Evolutionary conservation across 2,113 vertebrate genomes (phyloP).

Genomic region (Trematocara unimaculatum): DNA sequence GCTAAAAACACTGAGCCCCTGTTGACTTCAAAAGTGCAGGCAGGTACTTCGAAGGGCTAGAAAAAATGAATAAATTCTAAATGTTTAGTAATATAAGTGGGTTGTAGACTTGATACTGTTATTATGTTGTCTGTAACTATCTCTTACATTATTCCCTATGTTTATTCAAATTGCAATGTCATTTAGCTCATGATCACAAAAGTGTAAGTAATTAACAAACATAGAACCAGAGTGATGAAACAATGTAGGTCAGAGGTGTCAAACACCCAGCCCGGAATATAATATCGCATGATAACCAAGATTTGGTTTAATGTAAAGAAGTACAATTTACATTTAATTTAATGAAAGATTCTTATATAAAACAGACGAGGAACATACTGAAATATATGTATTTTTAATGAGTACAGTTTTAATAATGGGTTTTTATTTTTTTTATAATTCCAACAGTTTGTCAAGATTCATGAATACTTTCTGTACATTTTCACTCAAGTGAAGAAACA

Average conservation of each 20-base stretch:
- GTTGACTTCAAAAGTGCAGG: not conserved
- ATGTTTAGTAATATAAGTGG: not conserved
- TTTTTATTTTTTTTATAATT: not conserved
- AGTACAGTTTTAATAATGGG: not conserved
- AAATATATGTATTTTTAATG: not conserved
- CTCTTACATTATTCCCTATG: not conserved
- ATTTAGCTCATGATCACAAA: not conserved
- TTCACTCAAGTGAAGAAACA: not conserved
- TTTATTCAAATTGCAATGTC: not conserved
- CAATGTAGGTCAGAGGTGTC: not conserved
- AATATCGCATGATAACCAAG: not conserved
- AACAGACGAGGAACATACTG: not conserved
- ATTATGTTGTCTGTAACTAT: not conserved
- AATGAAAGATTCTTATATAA: not conserved
- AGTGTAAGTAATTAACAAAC: not conserved
- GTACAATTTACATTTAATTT: not conserved
- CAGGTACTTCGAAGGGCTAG: not conserved
- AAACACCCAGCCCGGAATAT: not conserved
- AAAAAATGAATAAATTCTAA: not conserved
- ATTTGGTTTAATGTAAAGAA: not conserved
- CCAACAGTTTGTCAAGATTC: not conserved
- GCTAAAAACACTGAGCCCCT: not conserved
- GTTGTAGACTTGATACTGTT: not conserved
- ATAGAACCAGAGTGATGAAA: not conserved
- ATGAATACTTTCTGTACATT: not conserved